A percentile compares a stretch with the other conserved stretches of the same genome.
Conservation (phyloP, 2,113 vertebrate genomes). For the Otocyon megalotis region DNA sequence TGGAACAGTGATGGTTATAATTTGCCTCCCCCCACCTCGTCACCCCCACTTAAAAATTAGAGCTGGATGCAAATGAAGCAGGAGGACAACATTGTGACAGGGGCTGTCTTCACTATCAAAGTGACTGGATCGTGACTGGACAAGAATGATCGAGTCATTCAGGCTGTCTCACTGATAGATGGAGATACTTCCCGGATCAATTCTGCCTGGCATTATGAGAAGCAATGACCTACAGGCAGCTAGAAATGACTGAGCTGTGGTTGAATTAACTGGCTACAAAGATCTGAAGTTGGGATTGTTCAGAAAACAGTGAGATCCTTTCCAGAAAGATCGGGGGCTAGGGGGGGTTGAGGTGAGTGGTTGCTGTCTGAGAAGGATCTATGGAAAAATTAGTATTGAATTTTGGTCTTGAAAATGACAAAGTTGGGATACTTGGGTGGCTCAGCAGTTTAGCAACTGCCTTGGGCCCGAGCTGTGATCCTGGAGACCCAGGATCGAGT, state of each 20-base stretch:
- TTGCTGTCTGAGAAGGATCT: neutral
- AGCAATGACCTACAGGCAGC: slow-evolving; percentile 53
- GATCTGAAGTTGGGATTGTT: neutral
- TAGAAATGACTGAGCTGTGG: slow-evolving; percentile 55
- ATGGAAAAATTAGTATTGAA: neutral
- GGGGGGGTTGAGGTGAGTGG: neutral
- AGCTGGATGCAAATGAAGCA: neutral
- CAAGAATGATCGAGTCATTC: slow-evolving; percentile 65
- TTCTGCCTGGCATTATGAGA: slow-evolving; percentile 54
- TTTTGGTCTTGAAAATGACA: neutral
- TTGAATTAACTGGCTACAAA: slow-evolving; percentile 22
- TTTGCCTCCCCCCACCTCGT: neutral
- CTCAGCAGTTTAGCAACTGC: too few relatives aligned
- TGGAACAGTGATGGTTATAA: neutral
- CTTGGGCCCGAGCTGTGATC: too few relatives aligned
- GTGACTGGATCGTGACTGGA: slow-evolving; percentile 47
- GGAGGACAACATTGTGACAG: neutral
- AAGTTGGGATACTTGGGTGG: neutral
- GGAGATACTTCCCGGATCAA: slow-evolving; percentile 47
- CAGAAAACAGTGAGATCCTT: neutral
- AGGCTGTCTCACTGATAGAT: slow-evolving; percentile 65
- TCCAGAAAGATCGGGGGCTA: neutral
- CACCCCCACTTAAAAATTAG: neutral
- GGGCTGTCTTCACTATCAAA: neutral
- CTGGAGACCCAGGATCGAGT: too few relatives aligned